Conservation (phyloP, 2,888 invertebrate genomes). For the Aricia artaxerxes region DNA sequence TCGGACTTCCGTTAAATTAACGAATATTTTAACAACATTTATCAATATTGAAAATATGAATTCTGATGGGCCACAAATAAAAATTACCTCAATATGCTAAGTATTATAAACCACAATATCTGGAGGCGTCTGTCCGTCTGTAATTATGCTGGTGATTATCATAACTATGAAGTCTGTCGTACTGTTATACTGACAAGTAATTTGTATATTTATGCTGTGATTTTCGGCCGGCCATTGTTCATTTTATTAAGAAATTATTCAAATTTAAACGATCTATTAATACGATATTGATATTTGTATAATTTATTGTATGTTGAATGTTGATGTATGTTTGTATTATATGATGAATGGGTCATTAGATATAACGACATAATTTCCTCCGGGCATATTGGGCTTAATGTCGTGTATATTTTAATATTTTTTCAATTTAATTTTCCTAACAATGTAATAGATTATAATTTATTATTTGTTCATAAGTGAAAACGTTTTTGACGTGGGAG, state of each 20-base stretch:
- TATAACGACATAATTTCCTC: background rate
- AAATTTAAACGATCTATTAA: constrained; percentile 25
- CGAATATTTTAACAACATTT: background rate
- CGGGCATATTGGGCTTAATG: background rate
- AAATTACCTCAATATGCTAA: constrained; percentile 16
- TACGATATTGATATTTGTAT: constrained; percentile 1
- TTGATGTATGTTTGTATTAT: constrained; percentile 19
- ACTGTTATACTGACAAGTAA: constrained; percentile 17
- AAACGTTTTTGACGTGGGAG: no score
- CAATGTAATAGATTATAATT: background rate
- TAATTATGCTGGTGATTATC: constrained; percentile 14
- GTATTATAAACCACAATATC: constrained; percentile 13
- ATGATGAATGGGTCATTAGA: constrained; percentile 14
- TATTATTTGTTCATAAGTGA: background rate
- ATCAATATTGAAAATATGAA: constrained; percentile 28
- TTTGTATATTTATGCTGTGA: constrained; percentile 19
- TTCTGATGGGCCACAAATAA: constrained; percentile 19
- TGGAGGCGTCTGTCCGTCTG: constrained; percentile 27
- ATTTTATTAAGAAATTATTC: constrained; percentile 28
- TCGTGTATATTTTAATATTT: background rate
- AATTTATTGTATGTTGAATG: constrained; percentile 25
- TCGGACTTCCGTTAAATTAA: background rate
- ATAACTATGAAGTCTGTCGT: constrained; percentile 1
- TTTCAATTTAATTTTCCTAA: background rate
- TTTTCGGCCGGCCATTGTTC: constrained; percentile 20